Evolutionary conservation across 2,888 invertebrate genomes (phyloP).

Genomic region (Parelbella ahira): DNA sequence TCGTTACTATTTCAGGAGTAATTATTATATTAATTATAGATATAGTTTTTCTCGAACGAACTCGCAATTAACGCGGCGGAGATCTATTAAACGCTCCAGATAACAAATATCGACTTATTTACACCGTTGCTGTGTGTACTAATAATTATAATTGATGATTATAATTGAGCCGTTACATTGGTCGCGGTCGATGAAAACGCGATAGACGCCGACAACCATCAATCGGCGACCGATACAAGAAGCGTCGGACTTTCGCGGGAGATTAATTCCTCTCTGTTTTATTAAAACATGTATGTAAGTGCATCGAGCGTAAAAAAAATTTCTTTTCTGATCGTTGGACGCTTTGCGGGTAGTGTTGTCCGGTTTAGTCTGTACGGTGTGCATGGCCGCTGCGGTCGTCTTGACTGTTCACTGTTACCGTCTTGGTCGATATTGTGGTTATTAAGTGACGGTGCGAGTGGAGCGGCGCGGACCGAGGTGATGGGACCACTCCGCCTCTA

Average conservation of each 20-base stretch:
- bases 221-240: slow-evolving; percentile 49
- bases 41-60: too few relatives aligned
- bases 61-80: slow-evolving; percentile 3
- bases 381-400: slow-evolving; percentile 56
- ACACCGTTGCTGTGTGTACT: slow-evolving; percentile 36
- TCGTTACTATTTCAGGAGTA: too few relatives aligned
- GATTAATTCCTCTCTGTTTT: slow-evolving; percentile 66
- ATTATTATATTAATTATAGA: too few relatives aligned
- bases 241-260: slow-evolving; percentile 68
- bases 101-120: slow-evolving; percentile 28
- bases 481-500: slow-evolving; percentile 48
- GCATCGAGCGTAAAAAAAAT: slow-evolving; percentile 76
- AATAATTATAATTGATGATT: slow-evolving; percentile 48
- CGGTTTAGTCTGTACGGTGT: slow-evolving; percentile 59
- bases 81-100: slow-evolving; percentile 19
- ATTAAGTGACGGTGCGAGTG: slow-evolving; percentile 28
- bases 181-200: slow-evolving; percentile 62
- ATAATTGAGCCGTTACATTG: slow-evolving; percentile 53
- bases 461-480: slow-evolving; percentile 36
- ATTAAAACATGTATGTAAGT: slow-evolving; percentile 72
- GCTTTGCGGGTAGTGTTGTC: slow-evolving; percentile 34
- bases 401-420: slow-evolving; percentile 30
- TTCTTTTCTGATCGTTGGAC: slow-evolving; percentile 63
- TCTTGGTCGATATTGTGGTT: slow-evolving; percentile 30
- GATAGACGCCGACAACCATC: slow-evolving; percentile 48